phyloP scores from a whole-genome alignment of 2,797 vertebrate species.

The Ctenosaura bakeri region DNA sequence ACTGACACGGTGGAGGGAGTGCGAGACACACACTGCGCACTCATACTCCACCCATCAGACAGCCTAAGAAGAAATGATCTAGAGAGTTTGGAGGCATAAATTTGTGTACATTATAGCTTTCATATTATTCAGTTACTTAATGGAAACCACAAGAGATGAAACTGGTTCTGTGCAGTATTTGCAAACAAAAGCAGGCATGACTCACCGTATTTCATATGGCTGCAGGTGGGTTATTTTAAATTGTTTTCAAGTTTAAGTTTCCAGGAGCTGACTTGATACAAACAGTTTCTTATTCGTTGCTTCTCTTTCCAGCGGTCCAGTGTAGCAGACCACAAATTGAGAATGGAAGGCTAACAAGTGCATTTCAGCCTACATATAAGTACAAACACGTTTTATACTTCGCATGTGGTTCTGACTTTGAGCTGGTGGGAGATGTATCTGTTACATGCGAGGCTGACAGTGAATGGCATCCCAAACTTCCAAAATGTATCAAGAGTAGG shows the following conservation, averaged over 20 bases:
- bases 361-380: accelerated
- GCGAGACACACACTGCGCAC: no score
- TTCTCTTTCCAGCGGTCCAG: not conserved
- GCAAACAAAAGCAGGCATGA: not conserved
- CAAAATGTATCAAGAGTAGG: not conserved
- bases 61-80: not conserved
- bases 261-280: not conserved
- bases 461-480: not conserved
- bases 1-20: no score
- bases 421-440: not conserved
- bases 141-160: not conserved
- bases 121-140: not conserved
- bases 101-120: not conserved
- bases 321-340: not conserved
- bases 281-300: not conserved
- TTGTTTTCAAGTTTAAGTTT: not conserved
- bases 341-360: not conserved
- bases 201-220: not conserved
- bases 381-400: accelerated
- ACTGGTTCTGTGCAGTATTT: not conserved
- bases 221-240: not conserved
- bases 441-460: accelerated
- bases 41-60: no score
- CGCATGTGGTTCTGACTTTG: not conserved
- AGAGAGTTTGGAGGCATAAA: not conserved